These are phyloP conservation scores for Myiotriccus ornatus DNA, from an alignment of 2,797 vertebrate genomes.

Conservation along the genomic window DNA sequence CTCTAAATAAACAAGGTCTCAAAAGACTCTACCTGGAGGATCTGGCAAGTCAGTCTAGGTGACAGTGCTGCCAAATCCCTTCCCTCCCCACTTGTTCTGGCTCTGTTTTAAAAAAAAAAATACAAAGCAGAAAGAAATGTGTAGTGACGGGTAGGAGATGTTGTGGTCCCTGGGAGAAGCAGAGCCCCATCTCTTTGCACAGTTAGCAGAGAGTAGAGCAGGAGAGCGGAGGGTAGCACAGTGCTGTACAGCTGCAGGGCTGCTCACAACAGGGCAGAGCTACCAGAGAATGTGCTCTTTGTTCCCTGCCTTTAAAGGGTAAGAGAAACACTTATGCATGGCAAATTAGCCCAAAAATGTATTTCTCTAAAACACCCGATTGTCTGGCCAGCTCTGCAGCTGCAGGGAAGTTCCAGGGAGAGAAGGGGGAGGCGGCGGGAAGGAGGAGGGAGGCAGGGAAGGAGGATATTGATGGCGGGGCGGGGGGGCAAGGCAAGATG, in stretches of 20 bases:
- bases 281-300: slow-evolving; percentile 78
- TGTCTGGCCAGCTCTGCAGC: slow-evolving; percentile 82
- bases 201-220: slow-evolving; percentile 69
- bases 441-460: slow-evolving; percentile 66
- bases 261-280: slow-evolving; percentile 76
- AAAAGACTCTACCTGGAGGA: not conserved
- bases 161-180: slow-evolving; percentile 57
- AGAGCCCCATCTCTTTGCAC: slow-evolving; percentile 62
- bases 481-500: not conserved
- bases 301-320: slow-evolving; percentile 81
- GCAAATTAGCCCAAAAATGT: slow-evolving; percentile 86
- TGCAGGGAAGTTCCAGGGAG: slow-evolving; percentile 81
- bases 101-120: not conserved
- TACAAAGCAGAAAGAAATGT: not conserved
- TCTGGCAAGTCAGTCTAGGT: not conserved
- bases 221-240: slow-evolving; percentile 68
- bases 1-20: not conserved
- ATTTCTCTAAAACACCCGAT: slow-evolving; percentile 85
- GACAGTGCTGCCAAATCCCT: not conserved
- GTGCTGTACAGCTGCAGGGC: slow-evolving; percentile 79
- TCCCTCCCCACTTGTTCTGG: not conserved
- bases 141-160: not conserved
- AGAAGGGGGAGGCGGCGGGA: slow-evolving; percentile 64
- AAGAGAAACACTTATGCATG: slow-evolving; percentile 85
- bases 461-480: slow-evolving; percentile 44